These are phyloP conservation scores for Phyllostomus hastatus DNA, from an alignment of 2,113 vertebrate species.

Conservation along the genomic window DNA sequence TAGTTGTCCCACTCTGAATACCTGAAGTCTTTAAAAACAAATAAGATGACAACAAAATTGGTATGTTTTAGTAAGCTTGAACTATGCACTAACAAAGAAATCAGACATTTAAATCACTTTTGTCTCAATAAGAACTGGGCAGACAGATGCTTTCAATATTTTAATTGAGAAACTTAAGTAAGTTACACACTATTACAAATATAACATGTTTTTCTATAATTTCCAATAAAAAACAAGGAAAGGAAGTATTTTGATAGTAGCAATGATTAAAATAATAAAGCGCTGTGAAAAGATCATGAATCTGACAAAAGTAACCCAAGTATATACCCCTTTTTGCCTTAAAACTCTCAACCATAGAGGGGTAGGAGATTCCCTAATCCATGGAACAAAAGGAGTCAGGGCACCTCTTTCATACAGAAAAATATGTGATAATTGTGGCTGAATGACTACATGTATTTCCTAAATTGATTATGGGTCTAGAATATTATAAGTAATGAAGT, in stretches of 20 bases:
- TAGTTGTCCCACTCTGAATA: background rate
- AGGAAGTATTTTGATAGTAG: constrained; percentile 30
- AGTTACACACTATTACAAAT: constrained; percentile 19
- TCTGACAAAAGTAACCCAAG: background rate
- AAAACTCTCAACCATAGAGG: constrained; percentile 3
- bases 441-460: constrained; percentile 36
- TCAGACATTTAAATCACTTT: background rate
- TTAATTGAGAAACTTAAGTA: constrained; percentile 29
- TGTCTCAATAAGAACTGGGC: constrained; percentile 1
- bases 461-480: constrained; percentile 44
- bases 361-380: background rate
- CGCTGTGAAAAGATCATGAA: constrained; percentile 23
- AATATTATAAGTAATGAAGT: constrained; percentile 49
- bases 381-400: background rate
- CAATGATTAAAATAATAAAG: background rate
- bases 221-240: background rate
- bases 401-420: background rate
- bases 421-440: background rate
- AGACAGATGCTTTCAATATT: background rate
- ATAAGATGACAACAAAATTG: background rate
- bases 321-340: background rate
- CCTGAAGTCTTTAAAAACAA: background rate
- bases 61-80: background rate
- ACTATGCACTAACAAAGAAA: background rate
- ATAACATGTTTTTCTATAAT: background rate